A percentile compares a stretch with the other conserved stretches of the same genome.
Evolutionary conservation across 2,888 invertebrate genomes (phyloP).

Genomic region (Boloria selene): DNA sequence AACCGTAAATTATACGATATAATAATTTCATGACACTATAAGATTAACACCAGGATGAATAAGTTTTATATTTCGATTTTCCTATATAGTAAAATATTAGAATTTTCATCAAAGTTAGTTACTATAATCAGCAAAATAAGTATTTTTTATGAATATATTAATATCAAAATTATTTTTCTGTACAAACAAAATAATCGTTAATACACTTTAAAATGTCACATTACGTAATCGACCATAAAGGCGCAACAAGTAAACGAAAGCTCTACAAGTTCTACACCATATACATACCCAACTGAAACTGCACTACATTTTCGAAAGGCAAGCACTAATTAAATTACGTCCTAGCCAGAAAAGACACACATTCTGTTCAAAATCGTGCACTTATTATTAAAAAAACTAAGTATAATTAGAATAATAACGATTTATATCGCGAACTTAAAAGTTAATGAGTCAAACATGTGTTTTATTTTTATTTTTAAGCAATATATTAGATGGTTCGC

Average conservation of each 20-base stretch:
- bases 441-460: constrained; percentile 4
- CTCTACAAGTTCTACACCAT: constrained; percentile 52
- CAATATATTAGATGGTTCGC: constrained; percentile 42
- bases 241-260: constrained; percentile 70
- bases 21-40: too few species aligned
- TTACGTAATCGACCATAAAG: constrained; percentile 68
- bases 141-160: background rate
- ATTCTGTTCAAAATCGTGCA: constrained; percentile 40
- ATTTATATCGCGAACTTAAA: constrained; percentile 15
- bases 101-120: too few species aligned
- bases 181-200: constrained; percentile 39
- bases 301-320: constrained; percentile 64
- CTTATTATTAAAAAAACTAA: constrained; percentile 25
- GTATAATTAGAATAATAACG: constrained; percentile 10
- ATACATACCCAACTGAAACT: constrained; percentile 52
- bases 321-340: constrained; percentile 51
- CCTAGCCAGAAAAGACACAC: constrained; percentile 50
- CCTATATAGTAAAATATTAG: too few species aligned
- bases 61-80: too few species aligned
- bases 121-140: background rate
- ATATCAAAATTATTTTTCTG: background rate
- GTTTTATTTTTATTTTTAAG: constrained; percentile 9
- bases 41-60: too few species aligned
- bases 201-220: constrained; percentile 52
- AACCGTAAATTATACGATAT: background rate